A percentile compares a stretch with the other conserved stretches of the same genome.
phyloP scores from a whole-genome alignment of 1,140 invertebrate species.

The Leptoteleia sp. region DNA sequence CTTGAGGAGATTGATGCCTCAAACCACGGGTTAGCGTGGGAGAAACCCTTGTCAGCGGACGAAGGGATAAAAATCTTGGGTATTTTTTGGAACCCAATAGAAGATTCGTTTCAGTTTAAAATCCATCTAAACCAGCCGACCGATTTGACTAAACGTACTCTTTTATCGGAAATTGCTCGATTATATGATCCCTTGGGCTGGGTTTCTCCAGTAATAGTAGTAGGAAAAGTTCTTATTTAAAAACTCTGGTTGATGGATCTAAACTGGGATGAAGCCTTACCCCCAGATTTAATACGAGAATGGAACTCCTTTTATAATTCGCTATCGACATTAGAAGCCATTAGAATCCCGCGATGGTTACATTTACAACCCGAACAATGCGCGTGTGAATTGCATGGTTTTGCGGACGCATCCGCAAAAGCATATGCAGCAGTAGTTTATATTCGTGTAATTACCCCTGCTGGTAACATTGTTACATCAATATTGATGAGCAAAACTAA shows the following conservation, averaged over 20 bases:
- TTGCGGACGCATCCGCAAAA: not conserved
- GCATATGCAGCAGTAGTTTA: slow-evolving; percentile 4
- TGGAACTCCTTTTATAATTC: not conserved
- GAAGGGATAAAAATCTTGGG: slow-evolving; percentile 66
- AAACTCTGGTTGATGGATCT: slow-evolving; percentile 57
- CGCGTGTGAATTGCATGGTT: slow-evolving; percentile 5
- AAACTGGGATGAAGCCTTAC: slow-evolving; percentile 46
- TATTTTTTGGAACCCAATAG: too few relatives aligned
- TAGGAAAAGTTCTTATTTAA: slow-evolving; percentile 63
- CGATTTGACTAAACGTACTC: not conserved
- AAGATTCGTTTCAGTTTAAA: slow-evolving; percentile 56
- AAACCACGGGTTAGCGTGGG: not conserved
- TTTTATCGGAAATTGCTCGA: slow-evolving; percentile 10
- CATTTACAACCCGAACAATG: not conserved
- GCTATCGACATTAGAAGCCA: not conserved
- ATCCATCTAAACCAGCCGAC: not conserved
- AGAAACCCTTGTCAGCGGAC: not conserved
- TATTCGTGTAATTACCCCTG: not conserved
- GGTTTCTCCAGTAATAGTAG: slow-evolving; percentile 58
- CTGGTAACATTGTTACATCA: not conserved
- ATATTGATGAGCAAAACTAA: slow-evolving; percentile 1
- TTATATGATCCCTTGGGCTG: slow-evolving; percentile 42
- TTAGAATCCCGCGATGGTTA: not conserved
- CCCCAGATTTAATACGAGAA: not conserved
- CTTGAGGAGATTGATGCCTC: not conserved